phyloP scores from a whole-genome alignment of 2,797 vertebrate species.

The Alfaro cultratus region DNA sequence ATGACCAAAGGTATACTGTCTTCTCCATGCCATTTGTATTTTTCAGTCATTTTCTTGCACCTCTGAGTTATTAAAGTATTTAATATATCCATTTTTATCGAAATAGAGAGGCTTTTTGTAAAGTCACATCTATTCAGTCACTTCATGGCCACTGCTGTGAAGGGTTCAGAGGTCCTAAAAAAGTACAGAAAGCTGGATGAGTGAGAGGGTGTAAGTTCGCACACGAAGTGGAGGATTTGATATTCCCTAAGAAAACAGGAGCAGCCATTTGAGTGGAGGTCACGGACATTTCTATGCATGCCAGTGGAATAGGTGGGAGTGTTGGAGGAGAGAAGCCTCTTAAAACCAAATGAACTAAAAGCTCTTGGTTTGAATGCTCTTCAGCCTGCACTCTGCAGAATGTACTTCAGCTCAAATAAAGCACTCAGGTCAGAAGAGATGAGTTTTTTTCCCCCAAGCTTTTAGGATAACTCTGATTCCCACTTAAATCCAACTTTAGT shows the following conservation, averaged over 20 bases:
- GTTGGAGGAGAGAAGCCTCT: slow-evolving; percentile 78
- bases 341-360: slow-evolving; percentile 79
- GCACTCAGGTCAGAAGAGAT: slow-evolving; percentile 66
- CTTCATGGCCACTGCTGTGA: slow-evolving; percentile 53
- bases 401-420: slow-evolving; percentile 69
- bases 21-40: slow-evolving; percentile 8
- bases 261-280: slow-evolving; percentile 78
- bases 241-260: slow-evolving; percentile 80
- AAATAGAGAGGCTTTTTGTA: slow-evolving; percentile 65
- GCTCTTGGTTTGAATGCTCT: slow-evolving; percentile 79
- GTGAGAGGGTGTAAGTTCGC: slow-evolving; percentile 68
- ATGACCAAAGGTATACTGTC: not conserved
- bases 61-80: slow-evolving; percentile 46
- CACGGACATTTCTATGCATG: slow-evolving; percentile 69
- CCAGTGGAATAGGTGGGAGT: slow-evolving; percentile 66
- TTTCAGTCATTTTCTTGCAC: slow-evolving; percentile 34
- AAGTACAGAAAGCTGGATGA: slow-evolving; percentile 65
- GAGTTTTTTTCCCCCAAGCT: slow-evolving; percentile 57
- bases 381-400: slow-evolving; percentile 67
- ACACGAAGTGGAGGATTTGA: slow-evolving; percentile 67
- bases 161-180: slow-evolving; percentile 55
- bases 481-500: slow-evolving; percentile 73
- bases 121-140: slow-evolving; percentile 67
- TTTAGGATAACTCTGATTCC: slow-evolving; percentile 73
- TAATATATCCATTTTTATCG: slow-evolving; percentile 21